Evolutionary conservation across 2,888 invertebrate species (phyloP).

Genomic region (Polydesmus complanatus): DNA sequence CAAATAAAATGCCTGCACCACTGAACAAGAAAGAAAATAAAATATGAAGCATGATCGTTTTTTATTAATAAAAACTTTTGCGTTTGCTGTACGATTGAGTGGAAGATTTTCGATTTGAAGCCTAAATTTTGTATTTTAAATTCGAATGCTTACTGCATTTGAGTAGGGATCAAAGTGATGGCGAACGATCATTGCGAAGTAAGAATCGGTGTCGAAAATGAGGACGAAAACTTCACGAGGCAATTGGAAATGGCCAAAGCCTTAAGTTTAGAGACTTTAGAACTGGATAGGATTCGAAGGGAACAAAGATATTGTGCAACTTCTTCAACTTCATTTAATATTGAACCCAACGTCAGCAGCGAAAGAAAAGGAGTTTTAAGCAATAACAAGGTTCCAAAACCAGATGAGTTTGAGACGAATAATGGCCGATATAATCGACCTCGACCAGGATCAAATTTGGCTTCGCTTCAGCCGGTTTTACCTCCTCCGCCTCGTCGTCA

Average conservation of each 20-base stretch:
- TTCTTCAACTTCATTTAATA: neutral
- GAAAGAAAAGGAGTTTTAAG: neutral
- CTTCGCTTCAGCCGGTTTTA: neutral
- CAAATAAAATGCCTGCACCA: too few species aligned
- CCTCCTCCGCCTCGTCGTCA: constrained; percentile 7
- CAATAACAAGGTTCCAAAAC: neutral
- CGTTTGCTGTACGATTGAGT: too few species aligned
- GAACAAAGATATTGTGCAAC: neutral
- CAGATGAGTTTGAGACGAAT: neutral
- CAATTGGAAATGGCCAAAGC: constrained; percentile 79
- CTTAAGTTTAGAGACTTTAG: constrained; percentile 60
- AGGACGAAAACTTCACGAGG: constrained; percentile 34
- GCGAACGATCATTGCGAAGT: neutral
- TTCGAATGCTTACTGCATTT: too few species aligned
- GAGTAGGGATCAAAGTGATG: too few species aligned
- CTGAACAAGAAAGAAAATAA: too few species aligned
- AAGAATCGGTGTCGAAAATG: neutral
- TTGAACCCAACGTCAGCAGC: neutral
- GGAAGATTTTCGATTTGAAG: too few species aligned
- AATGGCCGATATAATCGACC: neutral
- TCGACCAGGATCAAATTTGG: neutral
- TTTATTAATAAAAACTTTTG: too few species aligned
- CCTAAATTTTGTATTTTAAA: too few species aligned
- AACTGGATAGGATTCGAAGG: constrained; percentile 16
- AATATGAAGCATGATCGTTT: too few species aligned